Conservation (phyloP, 2,113 vertebrate species). For the Lagopus muta region DNA sequence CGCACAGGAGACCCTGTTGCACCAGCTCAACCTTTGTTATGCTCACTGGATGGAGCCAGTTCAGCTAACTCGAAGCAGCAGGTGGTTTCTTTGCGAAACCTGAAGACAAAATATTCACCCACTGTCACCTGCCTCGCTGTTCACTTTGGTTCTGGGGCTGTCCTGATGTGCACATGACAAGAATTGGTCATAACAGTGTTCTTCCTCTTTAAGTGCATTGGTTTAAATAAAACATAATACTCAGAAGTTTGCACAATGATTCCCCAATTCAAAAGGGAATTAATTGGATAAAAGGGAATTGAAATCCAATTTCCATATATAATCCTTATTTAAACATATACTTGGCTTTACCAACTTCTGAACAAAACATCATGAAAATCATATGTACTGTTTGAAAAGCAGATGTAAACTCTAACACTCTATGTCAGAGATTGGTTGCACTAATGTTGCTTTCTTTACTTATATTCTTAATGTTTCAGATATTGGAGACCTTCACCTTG, state of each 20-base stretch:
- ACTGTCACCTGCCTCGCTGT: not conserved
- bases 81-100: not conserved
- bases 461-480: not conserved
- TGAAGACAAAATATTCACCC: not conserved
- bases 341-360: not conserved
- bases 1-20: fast-evolving
- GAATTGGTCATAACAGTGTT: not conserved
- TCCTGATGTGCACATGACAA: not conserved
- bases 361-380: not conserved
- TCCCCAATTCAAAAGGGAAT: not conserved
- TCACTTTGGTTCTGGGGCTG: not conserved
- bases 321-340: not conserved
- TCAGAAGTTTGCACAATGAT: not conserved
- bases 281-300: not conserved
- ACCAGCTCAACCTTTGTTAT: not conserved
- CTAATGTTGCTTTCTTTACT: not conserved
- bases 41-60: not conserved
- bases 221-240: not conserved
- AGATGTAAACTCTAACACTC: not conserved
- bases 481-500: not conserved
- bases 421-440: not conserved
- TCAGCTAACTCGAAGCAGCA: not conserved
- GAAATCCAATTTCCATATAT: not conserved
- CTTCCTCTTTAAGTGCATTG: not conserved
- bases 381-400: not conserved